Percentiles rank a stretch among this genome's conserved stretches.
Conservation (phyloP, 2,797 vertebrate genomes). For the Sebastes jordani region DNA sequence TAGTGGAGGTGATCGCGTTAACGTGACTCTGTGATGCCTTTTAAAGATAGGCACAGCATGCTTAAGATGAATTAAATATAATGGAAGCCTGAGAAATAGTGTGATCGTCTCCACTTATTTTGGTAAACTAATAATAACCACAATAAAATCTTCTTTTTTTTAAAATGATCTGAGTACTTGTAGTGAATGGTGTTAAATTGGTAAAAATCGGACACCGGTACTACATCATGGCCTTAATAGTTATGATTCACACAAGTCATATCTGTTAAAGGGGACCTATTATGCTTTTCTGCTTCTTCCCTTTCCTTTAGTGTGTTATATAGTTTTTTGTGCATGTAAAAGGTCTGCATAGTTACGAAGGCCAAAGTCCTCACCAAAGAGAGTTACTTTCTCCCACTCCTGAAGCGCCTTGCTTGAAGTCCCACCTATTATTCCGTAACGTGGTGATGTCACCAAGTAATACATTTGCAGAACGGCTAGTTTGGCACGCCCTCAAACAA, state of each 20-base stretch:
- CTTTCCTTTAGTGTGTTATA: too few relatives aligned
- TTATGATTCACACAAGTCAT: background rate
- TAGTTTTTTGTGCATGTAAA: too few relatives aligned
- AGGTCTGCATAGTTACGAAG: too few relatives aligned
- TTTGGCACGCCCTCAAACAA: too few relatives aligned
- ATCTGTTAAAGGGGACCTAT: background rate
- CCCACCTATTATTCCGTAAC: too few relatives aligned
- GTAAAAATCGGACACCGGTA: background rate
- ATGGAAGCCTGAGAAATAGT: background rate
- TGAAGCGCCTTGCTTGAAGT: too few relatives aligned
- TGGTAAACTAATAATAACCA: background rate
- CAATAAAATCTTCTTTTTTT: background rate
- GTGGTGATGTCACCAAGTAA: too few relatives aligned
- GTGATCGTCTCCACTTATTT: background rate
- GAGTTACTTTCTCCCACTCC: too few relatives aligned
- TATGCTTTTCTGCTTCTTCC: too few relatives aligned
- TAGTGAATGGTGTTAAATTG: background rate
- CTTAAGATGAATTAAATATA: background rate
- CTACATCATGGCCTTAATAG: background rate
- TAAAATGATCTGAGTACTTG: background rate
- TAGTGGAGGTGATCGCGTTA: constrained; percentile 54
- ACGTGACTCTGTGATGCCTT: constrained; percentile 24
- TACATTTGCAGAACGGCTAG: too few relatives aligned
- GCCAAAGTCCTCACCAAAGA: too few relatives aligned
- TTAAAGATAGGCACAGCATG: background rate